These are phyloP conservation scores for Zelleria hepariella DNA, from an alignment of 2,888 invertebrate species.

Conservation along the genomic window DNA sequence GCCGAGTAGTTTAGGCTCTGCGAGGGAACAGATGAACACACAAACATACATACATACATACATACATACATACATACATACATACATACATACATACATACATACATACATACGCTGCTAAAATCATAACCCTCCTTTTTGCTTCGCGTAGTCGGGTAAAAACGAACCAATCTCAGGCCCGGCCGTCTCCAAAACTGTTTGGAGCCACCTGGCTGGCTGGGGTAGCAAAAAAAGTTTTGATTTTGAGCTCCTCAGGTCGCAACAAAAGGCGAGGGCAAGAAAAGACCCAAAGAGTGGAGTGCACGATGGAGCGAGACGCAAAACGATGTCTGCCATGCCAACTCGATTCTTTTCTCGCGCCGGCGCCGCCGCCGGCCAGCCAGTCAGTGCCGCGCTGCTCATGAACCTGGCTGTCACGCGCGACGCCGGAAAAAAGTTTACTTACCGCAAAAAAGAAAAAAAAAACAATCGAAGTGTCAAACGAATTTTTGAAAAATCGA, in stretches of 20 bases:
- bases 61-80: no score
- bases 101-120: no score
- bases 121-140: no score
- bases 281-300: not conserved
- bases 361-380: not conserved
- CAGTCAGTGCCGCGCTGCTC: slow-evolving; percentile 53
- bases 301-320: slow-evolving; percentile 4
- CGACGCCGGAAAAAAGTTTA: slow-evolving; percentile 1
- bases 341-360: not conserved
- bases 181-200: not conserved
- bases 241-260: not conserved
- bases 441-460: slow-evolving; percentile 1
- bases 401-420: slow-evolving; percentile 21
- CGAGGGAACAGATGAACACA: no score
- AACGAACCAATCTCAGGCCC: not conserved
- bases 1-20: no score
- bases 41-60: no score
- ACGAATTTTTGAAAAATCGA: not conserved
- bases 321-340: not conserved
- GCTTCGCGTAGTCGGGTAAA: no score
- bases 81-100: no score
- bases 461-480: slow-evolving; percentile 2
- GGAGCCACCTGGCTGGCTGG: not conserved
- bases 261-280: not conserved
- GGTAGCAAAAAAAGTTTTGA: slow-evolving; percentile 4